Evolutionary conservation across 2,113 vertebrate species (phyloP).

Genomic region (Thamnaconus septentrionalis): DNA sequence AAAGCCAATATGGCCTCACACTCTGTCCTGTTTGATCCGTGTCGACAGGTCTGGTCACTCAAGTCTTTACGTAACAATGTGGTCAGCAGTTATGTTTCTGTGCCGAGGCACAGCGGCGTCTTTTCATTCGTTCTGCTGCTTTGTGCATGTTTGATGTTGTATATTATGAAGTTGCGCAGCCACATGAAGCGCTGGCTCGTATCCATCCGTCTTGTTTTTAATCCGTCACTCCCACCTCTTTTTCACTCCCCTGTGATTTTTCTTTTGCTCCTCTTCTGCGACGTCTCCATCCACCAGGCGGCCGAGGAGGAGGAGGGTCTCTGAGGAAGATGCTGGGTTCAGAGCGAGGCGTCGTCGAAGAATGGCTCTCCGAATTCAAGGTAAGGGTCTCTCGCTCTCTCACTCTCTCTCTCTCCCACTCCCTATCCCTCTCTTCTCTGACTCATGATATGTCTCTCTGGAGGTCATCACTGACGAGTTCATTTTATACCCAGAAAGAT

Average conservation of each 20-base stretch:
- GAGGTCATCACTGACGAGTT: not conserved
- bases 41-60: slow-evolving; percentile 19
- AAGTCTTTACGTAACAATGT: slow-evolving; percentile 28
- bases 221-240: not conserved
- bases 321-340: slow-evolving; percentile 90
- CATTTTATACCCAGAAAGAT: not conserved
- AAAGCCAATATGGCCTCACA: not conserved
- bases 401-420: not conserved
- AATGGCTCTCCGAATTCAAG: slow-evolving; percentile 99
- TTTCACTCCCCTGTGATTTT: not conserved
- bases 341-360: slow-evolving; percentile 91
- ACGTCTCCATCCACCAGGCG: slow-evolving; percentile 53
- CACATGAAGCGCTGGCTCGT: too few relatives aligned
- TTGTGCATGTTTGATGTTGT: too few relatives aligned
- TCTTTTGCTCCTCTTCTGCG: not conserved
- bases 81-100: not conserved
- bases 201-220: not conserved
- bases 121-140: too few relatives aligned
- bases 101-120: too few relatives aligned
- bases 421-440: not conserved
- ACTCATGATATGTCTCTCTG: slow-evolving; percentile 13
- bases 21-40: slow-evolving; percentile 6
- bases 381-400: slow-evolving; percentile 70
- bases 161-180: too few relatives aligned
- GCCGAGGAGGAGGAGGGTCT: slow-evolving; percentile 58